These are phyloP conservation scores for Dolichopus griseipennis DNA, from an alignment of 2,888 invertebrate species.

Conservation along the genomic window DNA sequence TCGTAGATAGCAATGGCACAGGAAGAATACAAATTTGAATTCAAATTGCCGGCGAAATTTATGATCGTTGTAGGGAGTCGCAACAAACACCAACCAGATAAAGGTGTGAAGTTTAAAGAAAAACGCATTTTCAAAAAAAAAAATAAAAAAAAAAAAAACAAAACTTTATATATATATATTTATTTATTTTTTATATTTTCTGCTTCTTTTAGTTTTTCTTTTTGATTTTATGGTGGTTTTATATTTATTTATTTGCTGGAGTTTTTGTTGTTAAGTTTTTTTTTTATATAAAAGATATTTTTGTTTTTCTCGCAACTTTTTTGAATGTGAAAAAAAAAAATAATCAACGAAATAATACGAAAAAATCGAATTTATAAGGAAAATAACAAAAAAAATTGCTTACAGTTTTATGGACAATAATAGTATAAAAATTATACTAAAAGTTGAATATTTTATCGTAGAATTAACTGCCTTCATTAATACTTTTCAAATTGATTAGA, in stretches of 20 bases:
- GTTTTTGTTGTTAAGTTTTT: too few relatives aligned
- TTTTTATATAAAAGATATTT: background rate
- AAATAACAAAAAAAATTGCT: background rate
- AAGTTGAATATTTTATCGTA: too few relatives aligned
- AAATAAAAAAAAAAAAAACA: too few relatives aligned
- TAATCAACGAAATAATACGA: background rate
- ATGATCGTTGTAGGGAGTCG: constrained; percentile 1
- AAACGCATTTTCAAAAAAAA: background rate
- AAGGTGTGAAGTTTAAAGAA: constrained; percentile 5
- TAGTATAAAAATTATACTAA: background rate
- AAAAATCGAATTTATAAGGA: background rate
- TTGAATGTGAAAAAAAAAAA: background rate
- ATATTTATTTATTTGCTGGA: too few relatives aligned
- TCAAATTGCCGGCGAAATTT: constrained; percentile 1
- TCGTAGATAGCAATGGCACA: background rate
- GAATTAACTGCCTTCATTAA: too few relatives aligned
- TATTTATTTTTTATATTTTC: too few relatives aligned
- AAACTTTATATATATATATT: too few relatives aligned
- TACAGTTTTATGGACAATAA: background rate
- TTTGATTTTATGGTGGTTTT: too few relatives aligned
- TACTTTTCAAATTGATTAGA: too few relatives aligned
- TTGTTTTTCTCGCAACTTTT: background rate
- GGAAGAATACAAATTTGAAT: constrained; percentile 6
- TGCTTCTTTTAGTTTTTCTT: background rate
- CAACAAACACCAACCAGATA: constrained; percentile 2